Conservation (phyloP, 2,113 vertebrate genomes). For the Ochotona curzoniae region DNA sequence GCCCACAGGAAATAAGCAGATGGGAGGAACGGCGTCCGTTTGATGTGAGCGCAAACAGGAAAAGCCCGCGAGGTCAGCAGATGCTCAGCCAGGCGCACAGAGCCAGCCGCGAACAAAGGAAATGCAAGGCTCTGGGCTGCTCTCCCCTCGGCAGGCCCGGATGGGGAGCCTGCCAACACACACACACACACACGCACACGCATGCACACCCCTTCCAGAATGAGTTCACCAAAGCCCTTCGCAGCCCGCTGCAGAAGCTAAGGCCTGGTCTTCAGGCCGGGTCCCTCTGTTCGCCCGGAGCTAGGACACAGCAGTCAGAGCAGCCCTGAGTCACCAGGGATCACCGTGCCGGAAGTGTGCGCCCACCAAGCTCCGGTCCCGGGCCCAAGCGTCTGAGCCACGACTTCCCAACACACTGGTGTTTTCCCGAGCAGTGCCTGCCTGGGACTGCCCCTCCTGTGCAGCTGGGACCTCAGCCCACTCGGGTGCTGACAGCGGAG, state of each 20-base stretch:
- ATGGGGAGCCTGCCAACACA: neutral
- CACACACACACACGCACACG: neutral
- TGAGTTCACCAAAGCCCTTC: neutral
- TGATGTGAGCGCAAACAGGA: slow-evolving; percentile 69
- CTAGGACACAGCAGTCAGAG: neutral
- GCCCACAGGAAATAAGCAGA: slow-evolving; percentile 71
- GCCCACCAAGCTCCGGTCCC: neutral
- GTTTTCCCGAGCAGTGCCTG: slow-evolving; percentile 40
- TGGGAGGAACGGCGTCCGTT: slow-evolving; percentile 38
- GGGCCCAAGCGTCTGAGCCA: neutral
- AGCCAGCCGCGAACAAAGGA: slow-evolving; percentile 49
- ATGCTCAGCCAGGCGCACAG: slow-evolving; percentile 50
- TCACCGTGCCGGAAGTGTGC: neutral
- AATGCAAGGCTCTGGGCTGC: slow-evolving; percentile 44
- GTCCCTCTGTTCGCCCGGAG: too few relatives aligned
- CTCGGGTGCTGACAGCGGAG: slow-evolving; percentile 63
- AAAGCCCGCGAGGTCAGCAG: slow-evolving; percentile 28
- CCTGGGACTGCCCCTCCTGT: slow-evolving; percentile 46
- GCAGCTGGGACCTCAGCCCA: slow-evolving; percentile 66
- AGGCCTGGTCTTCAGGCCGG: too few relatives aligned
- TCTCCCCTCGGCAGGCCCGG: neutral
- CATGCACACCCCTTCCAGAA: neutral
- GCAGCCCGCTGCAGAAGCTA: neutral
- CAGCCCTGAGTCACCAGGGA: neutral
- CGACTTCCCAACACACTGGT: neutral